Conservation (phyloP, 2,797 vertebrate genomes). For the Tenualosa thibaudeaui region DNA sequence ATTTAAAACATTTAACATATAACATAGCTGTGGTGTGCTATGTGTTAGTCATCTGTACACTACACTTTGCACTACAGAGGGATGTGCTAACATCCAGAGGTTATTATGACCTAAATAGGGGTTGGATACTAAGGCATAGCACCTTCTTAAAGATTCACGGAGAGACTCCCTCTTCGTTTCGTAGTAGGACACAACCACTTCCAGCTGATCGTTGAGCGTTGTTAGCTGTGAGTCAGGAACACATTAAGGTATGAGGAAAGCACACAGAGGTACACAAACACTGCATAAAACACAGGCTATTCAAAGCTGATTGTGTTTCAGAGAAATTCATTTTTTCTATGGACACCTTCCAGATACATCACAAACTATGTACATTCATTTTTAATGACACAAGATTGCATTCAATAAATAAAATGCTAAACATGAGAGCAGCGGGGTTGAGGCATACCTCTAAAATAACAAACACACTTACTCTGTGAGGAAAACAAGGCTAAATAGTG, state of each 20-base stretch:
- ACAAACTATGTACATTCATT: background rate
- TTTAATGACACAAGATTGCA: background rate
- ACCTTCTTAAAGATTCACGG: constrained; percentile 79
- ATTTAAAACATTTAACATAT: no score
- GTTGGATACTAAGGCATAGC: background rate
- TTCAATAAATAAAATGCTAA: background rate
- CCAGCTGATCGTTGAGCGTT: constrained; percentile 78
- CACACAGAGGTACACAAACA: background rate
- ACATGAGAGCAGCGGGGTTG: background rate
- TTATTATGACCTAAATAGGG: background rate
- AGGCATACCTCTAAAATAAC: background rate
- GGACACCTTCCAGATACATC: background rate
- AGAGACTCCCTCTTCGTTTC: constrained; percentile 76
- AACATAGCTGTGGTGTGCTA: no score
- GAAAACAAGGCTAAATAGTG: background rate
- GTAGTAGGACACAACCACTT: constrained; percentile 75
- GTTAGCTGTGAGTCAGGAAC: constrained; percentile 74
- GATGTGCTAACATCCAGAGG: no score
- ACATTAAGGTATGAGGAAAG: background rate
- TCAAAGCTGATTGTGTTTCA: background rate
- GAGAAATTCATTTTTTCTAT: background rate
- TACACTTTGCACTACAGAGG: no score
- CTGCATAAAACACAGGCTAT: no score
- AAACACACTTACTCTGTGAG: background rate
- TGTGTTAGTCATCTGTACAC: no score